A percentile compares a stretch with the other conserved stretches of the same genome.
Conservation (phyloP, 1,140 invertebrate species). For the Berghia stephanieae region DNA sequence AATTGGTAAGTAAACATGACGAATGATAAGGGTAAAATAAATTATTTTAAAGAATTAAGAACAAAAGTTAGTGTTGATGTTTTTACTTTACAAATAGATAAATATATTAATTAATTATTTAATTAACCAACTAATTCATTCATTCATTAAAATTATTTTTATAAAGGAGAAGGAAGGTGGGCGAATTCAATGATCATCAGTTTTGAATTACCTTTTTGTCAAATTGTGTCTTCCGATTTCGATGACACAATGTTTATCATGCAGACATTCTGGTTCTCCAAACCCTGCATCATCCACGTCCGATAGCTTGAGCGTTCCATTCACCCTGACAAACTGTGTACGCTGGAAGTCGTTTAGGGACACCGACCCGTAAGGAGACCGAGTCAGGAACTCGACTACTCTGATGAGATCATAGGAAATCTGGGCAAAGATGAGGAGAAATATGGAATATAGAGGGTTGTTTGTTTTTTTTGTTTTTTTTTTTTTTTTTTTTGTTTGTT, state of each 20-base stretch:
- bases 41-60: too few species aligned
- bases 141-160: too few species aligned
- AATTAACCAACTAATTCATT: too few species aligned
- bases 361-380: conserved; percentile 66
- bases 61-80: too few species aligned
- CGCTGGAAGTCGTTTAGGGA: conserved; percentile 69
- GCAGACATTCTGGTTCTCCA: conserved; percentile 62
- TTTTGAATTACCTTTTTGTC: conserved; percentile 48
- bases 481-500: too few species aligned
- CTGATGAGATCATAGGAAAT: conserved; percentile 65
- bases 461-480: too few species aligned
- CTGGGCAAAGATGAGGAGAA: conserved; percentile 42
- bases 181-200: not conserved
- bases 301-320: conserved; percentile 67
- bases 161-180: not conserved
- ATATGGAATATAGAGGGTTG: not conserved
- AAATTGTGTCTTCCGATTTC: conserved; percentile 54
- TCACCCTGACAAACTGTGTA: conserved; percentile 69
- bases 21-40: too few species aligned
- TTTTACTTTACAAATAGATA: too few species aligned
- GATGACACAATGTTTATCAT: conserved; percentile 51
- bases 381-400: conserved; percentile 65
- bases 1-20: too few species aligned
- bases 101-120: too few species aligned
- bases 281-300: conserved; percentile 69